A percentile compares a stretch with the other conserved stretches of the same genome.
These are phyloP conservation scores for Lamellibrachia luymesi DNA, from an alignment of 1,140 invertebrate species.

Conservation along the genomic window DNA sequence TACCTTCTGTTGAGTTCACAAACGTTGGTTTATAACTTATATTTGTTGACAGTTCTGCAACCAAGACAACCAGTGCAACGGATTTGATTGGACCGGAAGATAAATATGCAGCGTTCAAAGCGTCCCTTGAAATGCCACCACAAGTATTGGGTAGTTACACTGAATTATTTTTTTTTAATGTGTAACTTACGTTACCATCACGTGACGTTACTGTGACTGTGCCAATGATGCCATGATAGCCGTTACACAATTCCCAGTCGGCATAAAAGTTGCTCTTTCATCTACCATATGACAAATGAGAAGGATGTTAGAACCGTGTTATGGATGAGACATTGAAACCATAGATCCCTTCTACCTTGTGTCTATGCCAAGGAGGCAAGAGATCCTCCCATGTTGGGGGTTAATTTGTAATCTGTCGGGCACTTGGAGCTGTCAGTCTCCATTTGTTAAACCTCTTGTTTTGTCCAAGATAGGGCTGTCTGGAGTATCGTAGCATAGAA, in stretches of 20 bases:
- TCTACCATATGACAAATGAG: too few relatives aligned
- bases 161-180: not conserved
- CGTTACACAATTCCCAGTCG: not conserved
- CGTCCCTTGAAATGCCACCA: not conserved
- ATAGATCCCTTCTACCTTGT: too few relatives aligned
- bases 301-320: too few relatives aligned
- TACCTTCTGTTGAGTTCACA: not conserved
- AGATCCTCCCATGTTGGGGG: too few relatives aligned
- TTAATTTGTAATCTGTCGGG: too few relatives aligned
- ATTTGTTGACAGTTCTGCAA: not conserved
- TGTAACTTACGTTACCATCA: not conserved
- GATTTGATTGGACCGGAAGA: constrained; percentile 53
- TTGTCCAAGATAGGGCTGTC: too few relatives aligned
- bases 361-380: too few relatives aligned
- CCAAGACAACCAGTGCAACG: constrained; percentile 30
- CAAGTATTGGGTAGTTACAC: not conserved
- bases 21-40: not conserved
- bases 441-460: too few relatives aligned
- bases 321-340: too few relatives aligned
- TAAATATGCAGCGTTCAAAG: constrained; percentile 56
- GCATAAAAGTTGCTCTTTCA: too few relatives aligned
- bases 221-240: not conserved
- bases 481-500: too few relatives aligned
- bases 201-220: not conserved
- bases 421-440: too few relatives aligned